Base-by-base conservation (phyloP, 2,113 vertebrate genomes). In the Campylomormyrus tamandua region DNA sequence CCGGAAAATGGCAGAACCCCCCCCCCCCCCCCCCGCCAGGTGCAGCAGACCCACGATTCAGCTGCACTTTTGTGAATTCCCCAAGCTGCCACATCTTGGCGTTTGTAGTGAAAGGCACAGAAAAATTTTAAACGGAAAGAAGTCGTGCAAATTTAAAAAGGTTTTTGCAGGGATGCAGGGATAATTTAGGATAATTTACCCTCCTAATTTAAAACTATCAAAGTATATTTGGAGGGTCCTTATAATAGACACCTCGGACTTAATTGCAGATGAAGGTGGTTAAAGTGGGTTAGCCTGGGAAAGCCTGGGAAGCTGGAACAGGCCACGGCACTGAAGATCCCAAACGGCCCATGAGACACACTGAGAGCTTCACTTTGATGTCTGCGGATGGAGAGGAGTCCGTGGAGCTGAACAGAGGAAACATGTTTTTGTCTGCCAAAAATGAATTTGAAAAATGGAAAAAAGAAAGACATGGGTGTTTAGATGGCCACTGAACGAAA, bases 401-500 rank as follows among this genome's bases (percentile, higher is more conserved):
- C 58, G 42, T 70, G 83, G 31, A 94, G 94, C 94, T 94, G 95
- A 94, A 95, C 94, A 94, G 92, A 93, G 93, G 94, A 95, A 93
- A 94, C 94, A 94, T 93, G 27, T 45, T 45, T 95, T 94, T 86
- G 93, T 95, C 95, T 95, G 93, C 94, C 94, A 92, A 77, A 90
- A 93, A 95, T 92, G 93, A 62, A 84, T 46, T 83, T 48, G 24
- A 84, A 84, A 24, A 48, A n/a, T 48, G 24, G 45, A 48, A 84
- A 84, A 45, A 84, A n/a, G 8, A 27, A 80, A 95, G 95, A 94
- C 93, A 95, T 90, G 92, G 91, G 94, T 88, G 93, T 95, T 95
- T 91, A 93, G 94, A 93, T 93, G 92, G 92, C 94, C 95, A 95
- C 94, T 93, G 95, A 95, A 95, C 95, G 92, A 92, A 93, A 92